Evolutionary conservation across 2,797 vertebrate genomes (phyloP), one percentile per base, ranked within the genome.

Genomic region (Adelosebastes latens): DNA sequence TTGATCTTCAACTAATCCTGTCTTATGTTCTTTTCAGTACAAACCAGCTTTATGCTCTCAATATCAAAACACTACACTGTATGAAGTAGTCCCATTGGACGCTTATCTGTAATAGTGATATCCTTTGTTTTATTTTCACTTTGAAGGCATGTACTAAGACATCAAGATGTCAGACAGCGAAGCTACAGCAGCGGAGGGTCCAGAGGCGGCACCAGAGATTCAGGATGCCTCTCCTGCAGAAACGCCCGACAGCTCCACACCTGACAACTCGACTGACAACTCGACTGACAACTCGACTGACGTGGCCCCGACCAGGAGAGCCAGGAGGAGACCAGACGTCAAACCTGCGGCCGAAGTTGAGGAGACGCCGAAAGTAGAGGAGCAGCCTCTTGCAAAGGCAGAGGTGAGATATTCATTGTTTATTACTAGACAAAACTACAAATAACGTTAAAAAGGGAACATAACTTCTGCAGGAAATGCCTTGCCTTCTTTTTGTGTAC

Each of bases 301-400:
- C 4, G 88, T 95, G 16, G 92, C 94, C 16, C 91, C 96, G 20
- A 93, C 95, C 18, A 91, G 93, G 79, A 95, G 96, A 90, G 97
- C 96, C 83, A 94, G 97, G 67, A 97, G 96, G 90, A 97, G 97
- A 88, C 97, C 97, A 2, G 97, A 98, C 8, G 39, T 89, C 53
- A 95, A 95, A 86, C 72, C 90, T 60, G 77, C 82, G 10, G 82
- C 83, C 3, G 84, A 96, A 14, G 32, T 72, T 6, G 67, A 88
- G 79, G 85, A 93, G 67, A 71, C 36, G 11, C 66, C 87, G 0
- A 91, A 93, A 81, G 86, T 75, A 62, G 82, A 86, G 72, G 88
- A 95, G 87, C 90, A 88, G 72, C 39, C 71, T 27, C 27, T 27
- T 0, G 56, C 64, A 56, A 78, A 93, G 90, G 93, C 93, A 86